Evolutionary conservation across 1,140 invertebrate genomes (phyloP), one percentile per base, ranked within the genome.

Genomic region (Drosophila yakuba): DNA sequence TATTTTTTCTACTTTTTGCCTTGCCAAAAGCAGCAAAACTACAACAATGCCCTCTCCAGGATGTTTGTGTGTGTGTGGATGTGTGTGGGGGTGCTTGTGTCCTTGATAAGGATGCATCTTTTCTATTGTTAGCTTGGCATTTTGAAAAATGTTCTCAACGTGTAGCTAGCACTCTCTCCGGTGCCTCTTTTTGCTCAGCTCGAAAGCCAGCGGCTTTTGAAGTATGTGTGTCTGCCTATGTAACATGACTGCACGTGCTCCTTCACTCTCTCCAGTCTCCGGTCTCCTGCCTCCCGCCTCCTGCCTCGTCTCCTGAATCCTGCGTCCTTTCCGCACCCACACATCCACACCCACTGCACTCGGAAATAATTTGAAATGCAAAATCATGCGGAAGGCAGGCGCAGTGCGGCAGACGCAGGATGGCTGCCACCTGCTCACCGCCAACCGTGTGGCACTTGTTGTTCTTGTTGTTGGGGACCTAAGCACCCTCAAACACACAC

Each of bases 91-190:
- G 51, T 63, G 35, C 77, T 73, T 78, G 71, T 82, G 83, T 74
- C 84, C 84, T 89, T 89, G 84, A 89, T 89, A 84, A 80, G 84
- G 84, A 89, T 89, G 84, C 84, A 89, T 84, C 84, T 84, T 89
- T 84, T 89, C 80, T 89, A 90, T 89, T 89, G 84, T 89, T 89
- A 80, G 85, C 64, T 67, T 90, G 85, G 84, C 84, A 89, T 90
- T 89, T 89, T 72, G 69, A 80, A 80, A 85, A 88, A 88, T 84
- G 78, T 80, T 71, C 68, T 58, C 64, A 44, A 47, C 66, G 44
- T 71, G 68, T 41, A 58, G 64, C 68, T 20, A 28, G 41, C 35
- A 58, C 69, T 60, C 55, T 55, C 39, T 17, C n/a, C 35, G 39
- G 43, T 38, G 44, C 35, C 48, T 32, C 48, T 51, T 51, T 52